Percentiles rank a stretch among this genome's conserved stretches.
Conservation (phyloP, 2,888 invertebrate genomes). For the Drosophila nr. medialis region DNA sequence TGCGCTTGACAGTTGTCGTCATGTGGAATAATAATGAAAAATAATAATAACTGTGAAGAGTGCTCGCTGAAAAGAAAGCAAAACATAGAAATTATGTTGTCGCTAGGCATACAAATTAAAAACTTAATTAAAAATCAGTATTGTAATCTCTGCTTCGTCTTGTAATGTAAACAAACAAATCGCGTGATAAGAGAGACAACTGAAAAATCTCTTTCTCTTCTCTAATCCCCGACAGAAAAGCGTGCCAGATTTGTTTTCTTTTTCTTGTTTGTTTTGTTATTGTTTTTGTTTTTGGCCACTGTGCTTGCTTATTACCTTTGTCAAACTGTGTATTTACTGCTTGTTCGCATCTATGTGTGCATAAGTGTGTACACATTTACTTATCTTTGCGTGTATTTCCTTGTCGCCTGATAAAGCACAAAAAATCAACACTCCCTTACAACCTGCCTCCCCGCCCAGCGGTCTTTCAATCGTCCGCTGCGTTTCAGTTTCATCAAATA, state of each 20-base stretch:
- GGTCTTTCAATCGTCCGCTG: conserved; percentile 40
- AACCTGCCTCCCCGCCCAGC: neutral
- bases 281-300: conserved; percentile 10
- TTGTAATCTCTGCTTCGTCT: conserved; percentile 12
- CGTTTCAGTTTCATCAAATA: conserved; percentile 56
- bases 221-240: conserved; percentile 23
- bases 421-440: neutral
- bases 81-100: conserved; percentile 24
- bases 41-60: conserved; percentile 10
- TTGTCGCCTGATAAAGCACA: conserved; percentile 44
- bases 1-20: conserved; percentile 49
- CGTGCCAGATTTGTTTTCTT: conserved; percentile 19
- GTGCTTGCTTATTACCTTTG: conserved; percentile 25
- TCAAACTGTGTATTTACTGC: conserved; percentile 32
- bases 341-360: conserved; percentile 7
- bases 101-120: conserved; percentile 26
- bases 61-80: conserved; percentile 42
- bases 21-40: conserved; percentile 57
- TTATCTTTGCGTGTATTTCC: conserved; percentile 49
- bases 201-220: conserved; percentile 5
- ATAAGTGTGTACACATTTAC: conserved; percentile 37
- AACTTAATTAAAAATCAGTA: conserved; percentile 34
- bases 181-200: conserved; percentile 35
- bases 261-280: neutral
- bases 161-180: conserved; percentile 47